Conservation (phyloP, 2,113 vertebrate genomes). For the Mesoclemmys tuberculata region DNA sequence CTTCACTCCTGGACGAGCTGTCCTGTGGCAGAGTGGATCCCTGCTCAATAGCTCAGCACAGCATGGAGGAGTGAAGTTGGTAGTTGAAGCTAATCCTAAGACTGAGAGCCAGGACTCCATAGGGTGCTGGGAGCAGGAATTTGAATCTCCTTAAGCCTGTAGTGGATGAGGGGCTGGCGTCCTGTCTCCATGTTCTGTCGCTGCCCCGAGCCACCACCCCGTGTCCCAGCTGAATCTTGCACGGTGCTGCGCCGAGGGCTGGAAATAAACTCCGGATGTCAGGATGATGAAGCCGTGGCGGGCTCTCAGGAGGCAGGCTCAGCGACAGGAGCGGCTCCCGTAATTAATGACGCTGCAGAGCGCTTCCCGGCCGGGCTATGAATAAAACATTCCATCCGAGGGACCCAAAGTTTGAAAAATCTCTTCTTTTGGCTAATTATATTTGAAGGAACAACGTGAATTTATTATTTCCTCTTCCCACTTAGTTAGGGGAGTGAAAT, state of each 20-base stretch:
- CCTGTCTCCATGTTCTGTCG: not conserved
- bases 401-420: conserved; percentile 64
- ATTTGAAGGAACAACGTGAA: conserved; percentile 36
- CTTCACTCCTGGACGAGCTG: not conserved
- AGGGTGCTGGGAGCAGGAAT: not conserved
- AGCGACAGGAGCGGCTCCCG: not conserved
- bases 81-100: not conserved
- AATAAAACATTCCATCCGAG: conserved; percentile 63
- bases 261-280: conserved; percentile 27
- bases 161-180: accelerated
- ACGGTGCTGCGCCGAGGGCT: not conserved
- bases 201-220: not conserved
- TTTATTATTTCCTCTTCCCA: conserved; percentile 36
- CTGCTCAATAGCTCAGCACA: not conserved
- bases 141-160: not conserved
- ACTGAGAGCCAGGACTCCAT: not conserved
- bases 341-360: conserved; percentile 67
- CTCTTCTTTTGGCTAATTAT: conserved; percentile 54
- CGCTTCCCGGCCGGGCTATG: conserved; percentile 57
- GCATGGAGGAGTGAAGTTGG: not conserved
- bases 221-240: accelerated
- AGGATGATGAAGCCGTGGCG: conserved; percentile 46
- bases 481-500: not conserved
- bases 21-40: not conserved
- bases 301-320: accelerated